Conservation (phyloP, 35 echinoderm and acorn worm species). For the Chiridota heheva region DNA sequence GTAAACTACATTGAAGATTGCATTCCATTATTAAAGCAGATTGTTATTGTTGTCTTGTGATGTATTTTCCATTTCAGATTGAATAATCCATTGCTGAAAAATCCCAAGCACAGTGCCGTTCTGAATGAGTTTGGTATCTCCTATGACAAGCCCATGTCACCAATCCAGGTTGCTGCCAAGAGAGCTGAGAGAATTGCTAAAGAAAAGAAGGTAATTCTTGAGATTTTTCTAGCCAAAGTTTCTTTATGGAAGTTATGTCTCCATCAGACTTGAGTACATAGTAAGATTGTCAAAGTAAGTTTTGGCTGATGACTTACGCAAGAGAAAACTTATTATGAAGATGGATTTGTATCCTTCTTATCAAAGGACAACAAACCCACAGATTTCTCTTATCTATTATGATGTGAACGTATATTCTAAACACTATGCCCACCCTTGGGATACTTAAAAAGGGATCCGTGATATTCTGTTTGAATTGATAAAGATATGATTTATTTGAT, state of each 20-base stretch:
- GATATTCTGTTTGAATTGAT: no score
- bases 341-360: no score
- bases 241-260: not conserved
- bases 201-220: slow-evolving; percentile 90
- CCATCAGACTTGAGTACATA: not conserved
- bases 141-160: slow-evolving; percentile 95
- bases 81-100: slow-evolving; percentile 93
- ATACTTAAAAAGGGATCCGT: no score
- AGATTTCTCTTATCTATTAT: no score
- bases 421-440: no score
- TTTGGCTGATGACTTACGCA: not conserved
- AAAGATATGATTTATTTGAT: no score
- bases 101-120: slow-evolving; percentile 94
- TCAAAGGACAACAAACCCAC: no score
- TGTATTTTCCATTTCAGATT: slow-evolving; percentile 58
- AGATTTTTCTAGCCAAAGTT: not conserved
- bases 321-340: not conserved
- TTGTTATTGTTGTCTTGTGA: no score
- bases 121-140: slow-evolving; percentile 80
- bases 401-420: no score
- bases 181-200: slow-evolving; percentile 95
- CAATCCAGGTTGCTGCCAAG: slow-evolving; percentile 79
- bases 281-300: not conserved
- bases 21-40: no score
- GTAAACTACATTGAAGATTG: no score